Conservation (phyloP, 2,797 vertebrate genomes). For the Notolabrus celidotus region DNA sequence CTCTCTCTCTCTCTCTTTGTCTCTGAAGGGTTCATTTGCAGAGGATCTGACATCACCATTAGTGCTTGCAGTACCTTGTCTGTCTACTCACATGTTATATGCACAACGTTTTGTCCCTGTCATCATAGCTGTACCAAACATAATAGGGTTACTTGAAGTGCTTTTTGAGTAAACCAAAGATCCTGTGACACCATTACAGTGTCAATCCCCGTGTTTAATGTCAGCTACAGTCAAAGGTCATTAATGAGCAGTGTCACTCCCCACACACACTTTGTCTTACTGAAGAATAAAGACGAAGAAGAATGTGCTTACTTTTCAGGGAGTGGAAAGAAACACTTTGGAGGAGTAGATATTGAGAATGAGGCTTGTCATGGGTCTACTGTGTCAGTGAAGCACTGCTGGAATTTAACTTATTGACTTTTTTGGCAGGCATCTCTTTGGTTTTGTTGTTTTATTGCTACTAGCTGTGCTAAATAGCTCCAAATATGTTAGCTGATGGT, state of each 20-base stretch:
- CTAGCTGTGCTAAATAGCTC: conserved; percentile 2
- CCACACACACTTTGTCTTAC: conserved; percentile 37
- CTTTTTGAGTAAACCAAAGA: conserved; percentile 59
- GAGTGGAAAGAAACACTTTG: conserved; percentile 25
- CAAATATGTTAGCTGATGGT: conserved; percentile 2
- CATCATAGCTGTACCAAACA: conserved; percentile 33
- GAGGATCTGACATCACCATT: conserved; percentile 48
- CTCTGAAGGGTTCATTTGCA: conserved; percentile 32
- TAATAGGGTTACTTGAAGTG: conserved; percentile 53
- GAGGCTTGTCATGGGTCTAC: not conserved
- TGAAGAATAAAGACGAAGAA: no score
- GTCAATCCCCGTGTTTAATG: conserved; percentile 29
- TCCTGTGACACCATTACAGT: conserved; percentile 35
- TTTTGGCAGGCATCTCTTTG: conserved; percentile 7
- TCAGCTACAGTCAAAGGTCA: conserved; percentile 42
- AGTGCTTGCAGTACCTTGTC: conserved; percentile 17
- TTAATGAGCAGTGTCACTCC: conserved; percentile 32
- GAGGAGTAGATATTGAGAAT: conserved; percentile 18
- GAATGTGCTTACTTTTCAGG: conserved; percentile 33
- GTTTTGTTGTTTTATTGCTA: conserved; percentile 7
- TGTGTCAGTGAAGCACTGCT: not conserved
- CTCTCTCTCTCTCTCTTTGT: conserved; percentile 6
- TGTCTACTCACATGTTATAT: conserved; percentile 31
- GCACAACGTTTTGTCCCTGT: conserved; percentile 33
- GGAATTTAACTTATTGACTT: not conserved